Evolutionary conservation across 2,888 invertebrate species (phyloP).

Genomic region (Willowsia nigromaculata): DNA sequence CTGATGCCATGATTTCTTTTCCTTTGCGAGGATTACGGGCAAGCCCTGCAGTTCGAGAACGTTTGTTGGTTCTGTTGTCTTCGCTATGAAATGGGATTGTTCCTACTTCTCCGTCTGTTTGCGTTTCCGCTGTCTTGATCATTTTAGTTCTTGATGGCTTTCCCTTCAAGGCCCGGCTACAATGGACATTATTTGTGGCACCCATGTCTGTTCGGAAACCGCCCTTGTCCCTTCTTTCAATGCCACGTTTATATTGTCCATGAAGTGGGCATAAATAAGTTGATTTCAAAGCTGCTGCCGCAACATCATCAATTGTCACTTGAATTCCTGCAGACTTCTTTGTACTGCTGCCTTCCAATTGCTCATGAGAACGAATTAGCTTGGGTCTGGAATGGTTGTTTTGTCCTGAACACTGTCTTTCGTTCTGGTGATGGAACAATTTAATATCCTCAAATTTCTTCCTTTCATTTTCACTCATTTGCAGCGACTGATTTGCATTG

Average conservation of each 20-base stretch:
- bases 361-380: slow-evolving; percentile 20
- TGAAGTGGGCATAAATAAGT: slow-evolving; percentile 74
- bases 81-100: neutral
- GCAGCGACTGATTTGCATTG: neutral
- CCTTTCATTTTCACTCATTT: slow-evolving; percentile 54
- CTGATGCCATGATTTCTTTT: slow-evolving; percentile 62
- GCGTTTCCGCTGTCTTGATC: slow-evolving; percentile 64
- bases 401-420: neutral
- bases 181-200: slow-evolving; percentile 37
- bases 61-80: neutral
- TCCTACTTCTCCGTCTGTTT: slow-evolving; percentile 54
- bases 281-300: slow-evolving; percentile 66
- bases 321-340: slow-evolving; percentile 71
- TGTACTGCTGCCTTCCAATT: neutral
- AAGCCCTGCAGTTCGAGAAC: slow-evolving; percentile 65
- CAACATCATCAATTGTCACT: slow-evolving; percentile 65
- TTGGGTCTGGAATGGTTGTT: slow-evolving; percentile 11
- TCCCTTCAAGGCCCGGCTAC: slow-evolving; percentile 60
- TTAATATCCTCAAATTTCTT: slow-evolving; percentile 65
- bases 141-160: slow-evolving; percentile 50
- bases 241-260: slow-evolving; percentile 61
- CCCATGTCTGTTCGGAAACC: slow-evolving; percentile 70
- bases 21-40: neutral
- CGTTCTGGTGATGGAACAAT: neutral
- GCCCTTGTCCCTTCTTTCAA: slow-evolving; percentile 59